These are phyloP conservation scores for Dinocampus coccinellae DNA, from an alignment of 2,888 invertebrate genomes.

Conservation along the genomic window DNA sequence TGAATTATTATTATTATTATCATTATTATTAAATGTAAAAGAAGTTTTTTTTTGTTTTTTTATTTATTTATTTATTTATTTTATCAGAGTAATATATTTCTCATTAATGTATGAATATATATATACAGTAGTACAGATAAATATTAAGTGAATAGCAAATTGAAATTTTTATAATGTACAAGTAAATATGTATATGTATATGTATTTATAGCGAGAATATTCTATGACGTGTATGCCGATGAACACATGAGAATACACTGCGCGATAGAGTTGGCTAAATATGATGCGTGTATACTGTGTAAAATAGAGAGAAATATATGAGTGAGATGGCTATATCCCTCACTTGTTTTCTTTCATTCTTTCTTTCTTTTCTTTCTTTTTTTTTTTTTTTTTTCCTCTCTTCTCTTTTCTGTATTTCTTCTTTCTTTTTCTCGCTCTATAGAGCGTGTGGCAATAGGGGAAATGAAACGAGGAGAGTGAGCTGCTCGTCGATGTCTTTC, in stretches of 20 bases:
- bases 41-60: conserved; percentile 9
- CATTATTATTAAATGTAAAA: conserved; percentile 26
- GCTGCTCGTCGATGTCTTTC: conserved; percentile 19
- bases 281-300: conserved; percentile 4
- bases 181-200: neutral
- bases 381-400: conserved; percentile 21
- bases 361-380: neutral
- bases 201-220: neutral
- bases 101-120: neutral
- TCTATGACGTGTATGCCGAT: neutral
- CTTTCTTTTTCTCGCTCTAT: no score
- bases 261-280: conserved; percentile 18
- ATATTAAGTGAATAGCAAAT: neutral
- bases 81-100: neutral
- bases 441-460: conserved; percentile 1
- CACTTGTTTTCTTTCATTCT: neutral
- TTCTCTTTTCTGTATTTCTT: no score
- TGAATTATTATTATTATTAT: conserved; percentile 38
- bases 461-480: conserved; percentile 21
- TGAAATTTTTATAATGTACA: neutral
- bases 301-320: neutral
- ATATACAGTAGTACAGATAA: neutral
- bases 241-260: neutral
- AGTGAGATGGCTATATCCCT: conserved; percentile 10
- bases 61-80: neutral